phyloP scores from a whole-genome alignment of 2,797 vertebrate genomes.

The Neostethus bicornis region DNA sequence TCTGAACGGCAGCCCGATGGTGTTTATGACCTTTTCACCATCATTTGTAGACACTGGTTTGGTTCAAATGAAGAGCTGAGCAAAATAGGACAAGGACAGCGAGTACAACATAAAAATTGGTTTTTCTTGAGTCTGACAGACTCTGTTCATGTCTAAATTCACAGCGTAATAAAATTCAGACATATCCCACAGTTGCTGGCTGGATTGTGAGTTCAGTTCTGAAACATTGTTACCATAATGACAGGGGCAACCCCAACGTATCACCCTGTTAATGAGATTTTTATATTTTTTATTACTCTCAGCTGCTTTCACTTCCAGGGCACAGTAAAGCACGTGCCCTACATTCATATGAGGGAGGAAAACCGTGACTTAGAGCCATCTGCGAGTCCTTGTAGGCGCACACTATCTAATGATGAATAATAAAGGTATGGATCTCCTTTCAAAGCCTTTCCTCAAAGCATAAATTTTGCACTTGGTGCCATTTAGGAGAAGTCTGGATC shows the following conservation, averaged over 20 bases:
- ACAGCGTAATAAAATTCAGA: neutral
- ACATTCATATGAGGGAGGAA: neutral
- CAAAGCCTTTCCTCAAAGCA: neutral
- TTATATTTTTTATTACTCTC: conserved; percentile 7
- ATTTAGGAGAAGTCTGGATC: neutral
- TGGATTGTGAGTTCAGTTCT: neutral
- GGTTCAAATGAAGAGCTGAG: conserved; percentile 20
- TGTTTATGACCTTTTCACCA: conserved; percentile 63
- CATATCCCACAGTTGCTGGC: neutral
- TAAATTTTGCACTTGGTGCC: neutral
- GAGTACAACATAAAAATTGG: no score
- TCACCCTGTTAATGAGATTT: neutral
- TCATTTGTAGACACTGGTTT: conserved; percentile 61
- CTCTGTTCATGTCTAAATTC: neutral
- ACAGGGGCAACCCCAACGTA: neutral
- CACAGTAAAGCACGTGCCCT: no score
- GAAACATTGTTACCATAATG: neutral
- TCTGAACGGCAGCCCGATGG: conserved; percentile 60
- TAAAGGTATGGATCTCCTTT: neutral
- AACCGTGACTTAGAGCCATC: neutral
- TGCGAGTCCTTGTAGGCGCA: neutral
- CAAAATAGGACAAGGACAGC: conserved; percentile 25
- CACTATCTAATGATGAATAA: conserved; percentile 1
- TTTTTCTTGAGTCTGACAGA: neutral
- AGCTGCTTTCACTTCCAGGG: conserved; percentile 5